phyloP scores from a whole-genome alignment of 2,113 vertebrate species.

The Neopipo cinnamomea region DNA sequence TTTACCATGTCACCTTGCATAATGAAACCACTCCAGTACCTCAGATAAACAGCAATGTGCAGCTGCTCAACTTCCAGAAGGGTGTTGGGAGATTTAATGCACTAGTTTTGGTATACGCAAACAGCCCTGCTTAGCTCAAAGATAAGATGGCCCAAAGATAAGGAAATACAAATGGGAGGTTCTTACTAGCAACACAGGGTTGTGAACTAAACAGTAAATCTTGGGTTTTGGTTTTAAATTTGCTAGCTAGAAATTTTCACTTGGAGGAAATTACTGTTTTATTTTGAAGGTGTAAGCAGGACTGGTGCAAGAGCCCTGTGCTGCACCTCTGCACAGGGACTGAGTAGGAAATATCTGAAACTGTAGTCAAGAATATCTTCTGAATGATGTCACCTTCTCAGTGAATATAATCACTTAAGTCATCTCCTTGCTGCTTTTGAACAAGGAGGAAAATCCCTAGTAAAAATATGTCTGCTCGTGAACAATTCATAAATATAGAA shows the following conservation, averaged over 20 bases:
- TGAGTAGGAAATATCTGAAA: background rate
- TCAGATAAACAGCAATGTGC: constrained; percentile 12
- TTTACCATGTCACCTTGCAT: background rate
- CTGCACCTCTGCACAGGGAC: background rate
- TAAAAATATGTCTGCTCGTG: background rate
- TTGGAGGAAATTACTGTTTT: background rate
- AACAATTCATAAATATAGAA: background rate
- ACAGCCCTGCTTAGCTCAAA: constrained; percentile 9
- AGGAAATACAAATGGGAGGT: background rate
- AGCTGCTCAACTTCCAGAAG: constrained; percentile 1
- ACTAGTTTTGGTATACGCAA: background rate
- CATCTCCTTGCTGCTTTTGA: background rate
- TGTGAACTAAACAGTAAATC: background rate
- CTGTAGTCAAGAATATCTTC: background rate
- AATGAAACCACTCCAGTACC: background rate
- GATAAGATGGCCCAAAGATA: constrained; percentile 25
- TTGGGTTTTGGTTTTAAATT: background rate
- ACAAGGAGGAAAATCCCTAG: background rate
- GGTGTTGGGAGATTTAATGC: constrained; percentile 13
- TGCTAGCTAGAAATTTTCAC: background rate
- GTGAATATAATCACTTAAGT: background rate
- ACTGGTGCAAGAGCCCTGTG: background rate
- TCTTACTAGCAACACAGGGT: background rate
- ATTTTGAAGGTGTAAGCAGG: background rate
- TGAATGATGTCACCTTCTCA: constrained; percentile 10